Percentiles rank a stretch among this genome's conserved stretches.
Conservation (phyloP, 2,888 invertebrate genomes). For the Hirtodrosophila trivittata region DNA sequence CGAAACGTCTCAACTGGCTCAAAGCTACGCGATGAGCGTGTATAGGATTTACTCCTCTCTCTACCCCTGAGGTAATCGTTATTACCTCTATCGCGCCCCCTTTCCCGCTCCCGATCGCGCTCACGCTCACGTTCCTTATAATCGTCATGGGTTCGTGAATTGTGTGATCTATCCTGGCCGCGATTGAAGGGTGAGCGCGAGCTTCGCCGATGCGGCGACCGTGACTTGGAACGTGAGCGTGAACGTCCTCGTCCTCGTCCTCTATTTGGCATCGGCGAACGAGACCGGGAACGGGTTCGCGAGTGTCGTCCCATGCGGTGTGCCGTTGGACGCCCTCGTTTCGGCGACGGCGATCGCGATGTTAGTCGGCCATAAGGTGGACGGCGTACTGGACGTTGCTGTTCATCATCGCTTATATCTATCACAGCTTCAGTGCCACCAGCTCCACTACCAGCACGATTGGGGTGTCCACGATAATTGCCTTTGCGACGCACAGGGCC, state of each 20-base stretch:
- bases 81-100: background rate
- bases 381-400: conserved; percentile 37
- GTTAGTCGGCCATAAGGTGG: conserved; percentile 39
- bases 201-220: conserved; percentile 48
- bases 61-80: conserved; percentile 30
- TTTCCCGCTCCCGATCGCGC: conserved; percentile 19
- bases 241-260: conserved; percentile 22
- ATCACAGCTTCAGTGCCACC: conserved; percentile 61
- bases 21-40: conserved; percentile 53
- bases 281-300: conserved; percentile 23
- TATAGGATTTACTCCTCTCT: conserved; percentile 27
- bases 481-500: conserved; percentile 44
- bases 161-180: conserved; percentile 35
- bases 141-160: conserved; percentile 40
- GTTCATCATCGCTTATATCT: conserved; percentile 82
- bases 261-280: conserved; percentile 43
- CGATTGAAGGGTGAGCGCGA: conserved; percentile 51
- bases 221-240: conserved; percentile 42
- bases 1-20: conserved; percentile 67
- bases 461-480: conserved; percentile 37
- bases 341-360: conserved; percentile 54
- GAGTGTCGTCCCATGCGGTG: conserved; percentile 35
- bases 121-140: conserved; percentile 39
- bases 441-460: conserved; percentile 32
- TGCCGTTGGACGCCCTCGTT: conserved; percentile 34